Percentiles rank a stretch among this genome's conserved stretches.
These are phyloP conservation scores for Gallinago jamesoni DNA, from an alignment of 2,113 vertebrate genomes.

Conservation along the genomic window DNA sequence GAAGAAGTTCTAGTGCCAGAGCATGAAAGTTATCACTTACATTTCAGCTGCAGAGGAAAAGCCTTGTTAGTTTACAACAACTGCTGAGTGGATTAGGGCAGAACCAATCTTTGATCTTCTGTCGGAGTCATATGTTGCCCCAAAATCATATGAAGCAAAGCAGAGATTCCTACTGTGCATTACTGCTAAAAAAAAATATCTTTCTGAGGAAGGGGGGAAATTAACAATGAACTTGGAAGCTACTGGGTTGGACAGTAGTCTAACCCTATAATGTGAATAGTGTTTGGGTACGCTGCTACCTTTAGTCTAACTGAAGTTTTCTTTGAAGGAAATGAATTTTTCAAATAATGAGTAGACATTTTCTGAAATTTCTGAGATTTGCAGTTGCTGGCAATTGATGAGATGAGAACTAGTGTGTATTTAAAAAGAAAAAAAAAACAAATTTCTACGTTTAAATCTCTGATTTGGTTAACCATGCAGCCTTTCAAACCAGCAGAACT, in stretches of 20 bases:
- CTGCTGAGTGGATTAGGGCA: background rate
- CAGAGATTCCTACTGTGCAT: background rate
- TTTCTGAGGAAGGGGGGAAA: background rate
- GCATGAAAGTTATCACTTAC: background rate
- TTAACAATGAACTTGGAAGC: background rate
- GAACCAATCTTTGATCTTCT: background rate
- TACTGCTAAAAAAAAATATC: background rate
- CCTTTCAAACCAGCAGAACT: background rate
- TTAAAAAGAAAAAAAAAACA: background rate
- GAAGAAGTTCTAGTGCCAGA: background rate
- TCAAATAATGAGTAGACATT: background rate
- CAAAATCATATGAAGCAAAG: background rate
- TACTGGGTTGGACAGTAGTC: background rate
- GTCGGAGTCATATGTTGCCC: background rate
- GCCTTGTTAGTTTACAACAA: background rate
- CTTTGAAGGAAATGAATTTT: background rate
- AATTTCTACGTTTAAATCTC: background rate
- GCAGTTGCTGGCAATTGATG: background rate
- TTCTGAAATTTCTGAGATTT: background rate
- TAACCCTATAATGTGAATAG: background rate
- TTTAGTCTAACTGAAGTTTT: accelerated
- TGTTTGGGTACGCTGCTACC: background rate
- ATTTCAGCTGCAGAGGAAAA: background rate
- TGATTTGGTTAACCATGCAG: background rate
- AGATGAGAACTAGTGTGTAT: background rate